A percentile compares a stretch with the other conserved stretches of the same genome.
Conservation (phyloP, 2,113 vertebrate species). For the Dromiciops gliroides region DNA sequence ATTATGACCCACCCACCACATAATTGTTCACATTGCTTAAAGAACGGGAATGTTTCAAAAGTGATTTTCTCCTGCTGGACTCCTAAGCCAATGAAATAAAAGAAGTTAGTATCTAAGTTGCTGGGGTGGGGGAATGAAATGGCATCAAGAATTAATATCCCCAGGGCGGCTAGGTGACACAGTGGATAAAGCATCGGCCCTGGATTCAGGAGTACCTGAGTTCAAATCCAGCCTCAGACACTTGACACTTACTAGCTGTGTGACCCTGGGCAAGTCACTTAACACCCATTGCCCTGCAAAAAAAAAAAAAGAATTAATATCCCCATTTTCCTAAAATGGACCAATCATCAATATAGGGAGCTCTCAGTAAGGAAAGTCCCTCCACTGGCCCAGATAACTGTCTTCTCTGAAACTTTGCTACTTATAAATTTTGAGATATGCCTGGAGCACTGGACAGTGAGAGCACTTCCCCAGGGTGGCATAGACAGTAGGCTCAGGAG, state of each 20-base stretch:
- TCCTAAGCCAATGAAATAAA: conserved; percentile 65
- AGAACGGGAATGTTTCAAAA: neutral
- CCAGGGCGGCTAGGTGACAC: too few species aligned
- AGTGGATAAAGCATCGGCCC: too few species aligned
- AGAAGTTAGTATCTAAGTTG: conserved; percentile 57
- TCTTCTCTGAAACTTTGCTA: neutral
- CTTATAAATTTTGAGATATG: neutral
- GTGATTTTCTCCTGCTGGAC: conserved; percentile 45
- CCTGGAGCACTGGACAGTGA: neutral
- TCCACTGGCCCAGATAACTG: neutral
- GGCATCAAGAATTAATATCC: neutral
- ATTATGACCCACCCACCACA: neutral
- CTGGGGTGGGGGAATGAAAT: conserved; percentile 2
- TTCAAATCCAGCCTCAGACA: too few species aligned
- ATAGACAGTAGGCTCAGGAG: neutral
- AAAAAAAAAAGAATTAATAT: neutral
- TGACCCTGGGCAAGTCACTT: too few species aligned
- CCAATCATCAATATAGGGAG: neutral
- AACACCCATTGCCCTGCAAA: too few species aligned
- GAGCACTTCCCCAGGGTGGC: too few species aligned
- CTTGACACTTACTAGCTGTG: too few species aligned
- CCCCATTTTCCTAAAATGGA: neutral
- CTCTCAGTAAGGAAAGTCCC: neutral
- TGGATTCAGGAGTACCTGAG: too few species aligned
- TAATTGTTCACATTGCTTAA: neutral